phyloP scores from a whole-genome alignment of 2,113 vertebrate genomes.

The Murina feae region DNA sequence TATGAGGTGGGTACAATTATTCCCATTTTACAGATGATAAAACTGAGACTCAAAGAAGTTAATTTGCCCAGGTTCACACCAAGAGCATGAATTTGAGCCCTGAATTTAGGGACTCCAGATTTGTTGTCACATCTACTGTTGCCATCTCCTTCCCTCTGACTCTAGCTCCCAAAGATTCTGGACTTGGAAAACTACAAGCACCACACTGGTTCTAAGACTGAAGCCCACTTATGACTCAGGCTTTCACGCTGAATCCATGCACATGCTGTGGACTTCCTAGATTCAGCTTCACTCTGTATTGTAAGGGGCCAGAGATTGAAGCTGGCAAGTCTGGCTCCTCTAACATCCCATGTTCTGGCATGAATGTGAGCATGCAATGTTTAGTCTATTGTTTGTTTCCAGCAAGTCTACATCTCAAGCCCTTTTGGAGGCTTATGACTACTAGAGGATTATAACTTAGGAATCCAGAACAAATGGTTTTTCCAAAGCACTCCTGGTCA shows the following conservation, averaged over 20 bases:
- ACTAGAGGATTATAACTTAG: slow-evolving; percentile 31
- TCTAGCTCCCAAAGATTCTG: neutral
- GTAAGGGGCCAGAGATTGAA: neutral
- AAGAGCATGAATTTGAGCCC: neutral
- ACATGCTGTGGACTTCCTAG: neutral
- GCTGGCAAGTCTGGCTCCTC: neutral
- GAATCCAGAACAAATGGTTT: slow-evolving; percentile 52
- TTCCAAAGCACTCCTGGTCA: slow-evolving; percentile 27
- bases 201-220: neutral
- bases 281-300: neutral
- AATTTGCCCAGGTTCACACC: neutral
- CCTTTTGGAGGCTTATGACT: no score
- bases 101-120: neutral
- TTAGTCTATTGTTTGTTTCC: slow-evolving; percentile 64
- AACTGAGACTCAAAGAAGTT: neutral
- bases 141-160: neutral
- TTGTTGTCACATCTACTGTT: neutral
- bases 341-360: neutral
- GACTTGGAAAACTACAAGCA: neutral
- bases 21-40: neutral
- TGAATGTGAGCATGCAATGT: slow-evolving; percentile 33
- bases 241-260: neutral
- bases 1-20: neutral
- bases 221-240: neutral
- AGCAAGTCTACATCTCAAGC: slow-evolving; percentile 31